A percentile compares a stretch with the other conserved stretches of the same genome.
phyloP scores from a whole-genome alignment of 2,888 invertebrate species.

The Poecilobothrus nobilitatus region DNA sequence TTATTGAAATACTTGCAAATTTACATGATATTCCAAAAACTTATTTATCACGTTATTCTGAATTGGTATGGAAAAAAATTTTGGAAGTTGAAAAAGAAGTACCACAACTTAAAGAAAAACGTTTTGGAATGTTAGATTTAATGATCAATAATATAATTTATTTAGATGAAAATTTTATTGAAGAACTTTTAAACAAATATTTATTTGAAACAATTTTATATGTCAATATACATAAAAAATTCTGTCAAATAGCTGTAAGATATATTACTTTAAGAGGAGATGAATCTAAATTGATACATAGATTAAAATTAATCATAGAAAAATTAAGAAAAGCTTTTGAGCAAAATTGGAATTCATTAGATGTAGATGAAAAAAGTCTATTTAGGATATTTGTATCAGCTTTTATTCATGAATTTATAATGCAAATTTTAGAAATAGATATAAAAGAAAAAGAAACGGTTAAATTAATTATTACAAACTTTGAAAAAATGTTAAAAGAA shows the following conservation, averaged over 20 bases:
- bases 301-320: not conserved
- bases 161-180: not conserved
- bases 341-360: not conserved
- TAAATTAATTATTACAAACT: not conserved
- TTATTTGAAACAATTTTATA: not conserved
- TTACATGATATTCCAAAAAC: not conserved
- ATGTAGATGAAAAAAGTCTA: not conserved
- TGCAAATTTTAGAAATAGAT: not conserved
- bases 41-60: not conserved
- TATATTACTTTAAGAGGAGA: not conserved
- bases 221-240: not conserved
- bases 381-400: not conserved
- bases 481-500: not conserved
- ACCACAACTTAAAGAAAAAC: not conserved
- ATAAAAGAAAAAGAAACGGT: not conserved
- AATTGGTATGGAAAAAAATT: not conserved
- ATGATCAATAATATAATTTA: not conserved
- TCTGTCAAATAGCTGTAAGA: not conserved
- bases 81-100: not conserved
- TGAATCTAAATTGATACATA: not conserved
- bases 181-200: not conserved
- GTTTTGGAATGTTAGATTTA: not conserved
- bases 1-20: not conserved
- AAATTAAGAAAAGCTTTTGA: not conserved
- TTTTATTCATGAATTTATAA: not conserved